Conservation (phyloP, 2,888 invertebrate species). For the Lysandra coridon region DNA sequence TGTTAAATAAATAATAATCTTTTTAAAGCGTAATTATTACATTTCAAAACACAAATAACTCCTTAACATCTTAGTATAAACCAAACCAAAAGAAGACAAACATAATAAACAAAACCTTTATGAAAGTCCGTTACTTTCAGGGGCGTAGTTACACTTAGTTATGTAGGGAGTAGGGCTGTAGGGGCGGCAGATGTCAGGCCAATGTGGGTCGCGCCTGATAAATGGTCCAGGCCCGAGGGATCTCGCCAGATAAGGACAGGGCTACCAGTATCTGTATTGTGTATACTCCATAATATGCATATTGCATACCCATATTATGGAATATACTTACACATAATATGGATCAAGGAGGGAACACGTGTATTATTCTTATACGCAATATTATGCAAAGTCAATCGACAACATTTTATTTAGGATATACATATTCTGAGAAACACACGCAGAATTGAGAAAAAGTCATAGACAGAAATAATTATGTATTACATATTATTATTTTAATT, state of each 20-base stretch:
- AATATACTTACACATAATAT: too few relatives aligned
- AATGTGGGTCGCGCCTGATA: constrained; percentile 72
- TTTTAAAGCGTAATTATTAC: not conserved
- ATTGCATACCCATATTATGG: too few relatives aligned
- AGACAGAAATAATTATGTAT: too few relatives aligned
- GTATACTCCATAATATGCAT: not conserved
- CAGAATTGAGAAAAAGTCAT: too few relatives aligned
- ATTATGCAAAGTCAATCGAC: too few relatives aligned
- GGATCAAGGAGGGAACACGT: too few relatives aligned
- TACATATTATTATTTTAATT: not conserved
- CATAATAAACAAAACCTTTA: not conserved
- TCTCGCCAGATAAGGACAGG: constrained; percentile 44
- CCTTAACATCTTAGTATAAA: not conserved
- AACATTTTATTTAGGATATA: too few relatives aligned
- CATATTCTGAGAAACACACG: too few relatives aligned
- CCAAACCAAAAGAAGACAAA: not conserved
- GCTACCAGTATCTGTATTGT: constrained; percentile 12
- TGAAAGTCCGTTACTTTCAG: constrained; percentile 12
- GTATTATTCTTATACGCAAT: too few relatives aligned
- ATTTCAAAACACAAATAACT: not conserved
- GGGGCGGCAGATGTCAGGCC: constrained; percentile 60
- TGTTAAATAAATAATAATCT: too few relatives aligned
- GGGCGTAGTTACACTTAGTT: constrained; percentile 41
- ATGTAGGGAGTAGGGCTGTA: constrained; percentile 43
- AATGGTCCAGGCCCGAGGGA: constrained; percentile 55